Evolutionary conservation across 2,797 vertebrate species (phyloP).

Genomic region (Tenualosa ilisha): DNA sequence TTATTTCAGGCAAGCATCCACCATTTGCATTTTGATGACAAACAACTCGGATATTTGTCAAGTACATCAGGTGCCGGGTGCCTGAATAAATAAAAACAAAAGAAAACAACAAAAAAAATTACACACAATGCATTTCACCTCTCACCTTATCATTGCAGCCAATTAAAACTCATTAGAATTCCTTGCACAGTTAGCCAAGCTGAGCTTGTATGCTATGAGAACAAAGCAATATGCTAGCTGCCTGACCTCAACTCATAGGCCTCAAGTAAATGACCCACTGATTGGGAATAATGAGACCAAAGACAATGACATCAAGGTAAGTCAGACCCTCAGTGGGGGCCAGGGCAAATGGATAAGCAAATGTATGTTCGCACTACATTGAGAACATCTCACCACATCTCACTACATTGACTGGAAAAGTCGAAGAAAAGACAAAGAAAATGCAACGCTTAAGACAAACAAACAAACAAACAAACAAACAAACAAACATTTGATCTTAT

Average conservation of each 20-base stretch:
- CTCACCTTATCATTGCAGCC: background rate
- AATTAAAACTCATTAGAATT: slow-evolving; percentile 17
- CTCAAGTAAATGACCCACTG: background rate
- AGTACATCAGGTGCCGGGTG: slow-evolving; percentile 42
- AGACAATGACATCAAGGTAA: background rate
- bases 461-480: too few relatives aligned
- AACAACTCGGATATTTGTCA: slow-evolving; percentile 58
- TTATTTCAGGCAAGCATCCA: slow-evolving; percentile 36
- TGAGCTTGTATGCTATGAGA: background rate
- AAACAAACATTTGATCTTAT: too few relatives aligned
- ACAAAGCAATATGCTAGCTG: background rate
- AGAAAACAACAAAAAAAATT: too few relatives aligned
- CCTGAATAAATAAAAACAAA: slow-evolving; percentile 1
- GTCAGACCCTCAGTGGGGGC: background rate
- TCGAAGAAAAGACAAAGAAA: background rate
- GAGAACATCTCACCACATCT: background rate
- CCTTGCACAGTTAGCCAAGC: background rate
- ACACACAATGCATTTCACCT: background rate
- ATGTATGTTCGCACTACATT: background rate
- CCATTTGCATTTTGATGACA: slow-evolving; percentile 62
- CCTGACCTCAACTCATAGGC: background rate
- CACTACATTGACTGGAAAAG: background rate
- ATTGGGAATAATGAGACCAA: background rate
- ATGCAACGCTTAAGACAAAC: background rate
- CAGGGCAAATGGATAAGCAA: background rate